A percentile compares a stretch with the other conserved stretches of the same genome.
These are phyloP conservation scores for Myodes glareolus DNA, from an alignment of 2,113 vertebrate genomes.

Conservation along the genomic window DNA sequence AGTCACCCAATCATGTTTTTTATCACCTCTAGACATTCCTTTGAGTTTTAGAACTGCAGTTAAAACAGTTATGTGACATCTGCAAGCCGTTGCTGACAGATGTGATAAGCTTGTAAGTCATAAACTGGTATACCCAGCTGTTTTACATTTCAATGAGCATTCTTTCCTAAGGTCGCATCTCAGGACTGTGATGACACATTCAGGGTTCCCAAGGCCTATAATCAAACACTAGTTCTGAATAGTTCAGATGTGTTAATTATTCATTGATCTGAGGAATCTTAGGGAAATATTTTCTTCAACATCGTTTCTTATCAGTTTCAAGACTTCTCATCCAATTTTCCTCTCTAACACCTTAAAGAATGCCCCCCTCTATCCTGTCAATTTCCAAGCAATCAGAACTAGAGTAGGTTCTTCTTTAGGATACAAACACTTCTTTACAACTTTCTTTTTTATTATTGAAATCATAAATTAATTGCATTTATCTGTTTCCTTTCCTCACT, in stretches of 20 bases:
- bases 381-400: conserved; percentile 19
- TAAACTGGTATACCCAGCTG: conserved; percentile 35
- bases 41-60: conserved; percentile 45
- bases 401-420: background rate
- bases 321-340: background rate
- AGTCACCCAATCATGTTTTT: background rate
- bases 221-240: background rate
- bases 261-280: background rate
- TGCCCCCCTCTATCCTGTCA: background rate
- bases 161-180: conserved; percentile 56
- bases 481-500: background rate
- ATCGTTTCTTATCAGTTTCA: background rate
- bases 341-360: background rate
- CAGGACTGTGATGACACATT: background rate
- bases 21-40: conserved; percentile 60
- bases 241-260: conserved; percentile 47
- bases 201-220: background rate
- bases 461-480: background rate
- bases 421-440: background rate
- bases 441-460: background rate
- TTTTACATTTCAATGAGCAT: conserved; percentile 64
- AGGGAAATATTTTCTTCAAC: background rate
- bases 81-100: conserved; percentile 64
- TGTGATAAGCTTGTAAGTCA: background rate
- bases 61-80: conserved; percentile 57